Conservation (phyloP, 2,113 vertebrate species). For the Rhadina sibilatrix region DNA sequence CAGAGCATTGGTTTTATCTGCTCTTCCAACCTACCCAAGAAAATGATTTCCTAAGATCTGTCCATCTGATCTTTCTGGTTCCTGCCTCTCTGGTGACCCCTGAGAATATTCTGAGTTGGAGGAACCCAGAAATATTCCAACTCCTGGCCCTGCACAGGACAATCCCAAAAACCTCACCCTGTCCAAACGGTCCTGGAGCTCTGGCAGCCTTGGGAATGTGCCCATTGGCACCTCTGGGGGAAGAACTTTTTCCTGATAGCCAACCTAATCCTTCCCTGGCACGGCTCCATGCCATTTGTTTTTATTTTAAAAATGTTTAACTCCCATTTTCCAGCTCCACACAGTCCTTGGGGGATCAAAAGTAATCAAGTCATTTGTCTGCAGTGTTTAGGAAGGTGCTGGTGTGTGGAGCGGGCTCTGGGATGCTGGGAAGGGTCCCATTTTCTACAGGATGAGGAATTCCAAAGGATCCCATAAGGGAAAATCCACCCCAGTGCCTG, state of each 20-base stretch:
- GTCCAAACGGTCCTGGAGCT: fast-evolving
- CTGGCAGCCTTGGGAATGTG: not conserved
- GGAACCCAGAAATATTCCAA: not conserved
- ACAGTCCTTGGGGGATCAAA: not conserved
- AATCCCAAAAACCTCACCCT: not conserved
- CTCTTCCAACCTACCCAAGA: not conserved
- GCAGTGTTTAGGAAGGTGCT: not conserved
- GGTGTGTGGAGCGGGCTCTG: not conserved
- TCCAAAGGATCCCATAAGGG: not conserved
- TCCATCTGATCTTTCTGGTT: not conserved
- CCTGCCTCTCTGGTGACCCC: not conserved
- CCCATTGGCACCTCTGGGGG: not conserved
- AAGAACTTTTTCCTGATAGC: not conserved
- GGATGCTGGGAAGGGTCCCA: not conserved
- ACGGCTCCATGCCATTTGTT: fast-evolving
- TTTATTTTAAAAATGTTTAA: not conserved
- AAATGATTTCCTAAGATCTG: not conserved
- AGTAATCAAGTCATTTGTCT: not conserved
- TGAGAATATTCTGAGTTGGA: not conserved
- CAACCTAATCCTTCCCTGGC: no score
- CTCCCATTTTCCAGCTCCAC: fast-evolving
- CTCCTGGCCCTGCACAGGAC: not conserved
- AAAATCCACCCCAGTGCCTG: not conserved
- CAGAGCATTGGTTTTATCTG: fast-evolving
- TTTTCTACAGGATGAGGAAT: not conserved